phyloP scores from a whole-genome alignment of 2,888 invertebrate genomes.

The Xylocampa areola region DNA sequence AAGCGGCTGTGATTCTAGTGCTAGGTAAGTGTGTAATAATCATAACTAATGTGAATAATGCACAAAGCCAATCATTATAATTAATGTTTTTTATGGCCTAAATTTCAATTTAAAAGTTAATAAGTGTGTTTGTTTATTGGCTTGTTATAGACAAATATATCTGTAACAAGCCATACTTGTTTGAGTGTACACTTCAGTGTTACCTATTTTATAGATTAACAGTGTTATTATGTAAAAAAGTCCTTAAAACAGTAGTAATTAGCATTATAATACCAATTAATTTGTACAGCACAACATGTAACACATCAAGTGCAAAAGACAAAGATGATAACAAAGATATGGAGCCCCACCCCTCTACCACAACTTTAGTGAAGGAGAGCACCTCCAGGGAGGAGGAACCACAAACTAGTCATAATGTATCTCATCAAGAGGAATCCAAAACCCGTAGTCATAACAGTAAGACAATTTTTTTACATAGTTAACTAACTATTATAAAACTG shows the following conservation, averaged over 20 bases:
- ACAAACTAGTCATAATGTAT: constrained; percentile 85
- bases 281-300: constrained; percentile 75
- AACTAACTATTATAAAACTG: constrained; percentile 1
- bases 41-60: too few relatives aligned
- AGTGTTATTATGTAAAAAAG: too few relatives aligned
- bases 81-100: too few relatives aligned
- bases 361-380: constrained; percentile 64
- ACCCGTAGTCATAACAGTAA: constrained; percentile 81
- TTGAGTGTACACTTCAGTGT: too few relatives aligned
- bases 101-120: too few relatives aligned
- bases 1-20: constrained; percentile 77
- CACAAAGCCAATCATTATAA: too few relatives aligned
- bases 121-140: too few relatives aligned
- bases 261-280: too few relatives aligned
- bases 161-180: too few relatives aligned
- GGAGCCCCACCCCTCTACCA: constrained; percentile 67
- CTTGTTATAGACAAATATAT: too few relatives aligned
- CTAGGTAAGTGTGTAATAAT: constrained; percentile 68
- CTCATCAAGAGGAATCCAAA: constrained; percentile 76
- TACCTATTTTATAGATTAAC: too few relatives aligned
- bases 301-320: constrained; percentile 69
- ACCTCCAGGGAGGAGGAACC: constrained; percentile 69
- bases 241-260: too few relatives aligned
- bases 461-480: constrained; percentile 46
- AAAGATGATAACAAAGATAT: constrained; percentile 68